Percentiles rank a stretch among this genome's conserved stretches.
Conservation (phyloP, 2,113 vertebrate species). For the Holacanthus passer region DNA sequence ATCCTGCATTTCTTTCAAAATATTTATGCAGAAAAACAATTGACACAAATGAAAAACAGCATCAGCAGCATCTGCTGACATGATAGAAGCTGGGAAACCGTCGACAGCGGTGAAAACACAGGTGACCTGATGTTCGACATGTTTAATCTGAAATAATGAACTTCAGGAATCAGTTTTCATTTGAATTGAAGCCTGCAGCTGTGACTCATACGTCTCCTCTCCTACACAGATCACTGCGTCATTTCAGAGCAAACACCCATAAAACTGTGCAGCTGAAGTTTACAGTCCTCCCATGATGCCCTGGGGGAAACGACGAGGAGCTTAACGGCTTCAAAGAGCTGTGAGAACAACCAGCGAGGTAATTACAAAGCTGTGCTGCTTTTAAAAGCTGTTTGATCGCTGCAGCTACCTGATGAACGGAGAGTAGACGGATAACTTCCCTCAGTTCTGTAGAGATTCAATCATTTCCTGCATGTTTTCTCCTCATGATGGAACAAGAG, state of each 20-base stretch:
- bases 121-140: background rate
- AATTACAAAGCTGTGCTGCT: slow-evolving; percentile 38
- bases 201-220: background rate
- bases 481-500: background rate
- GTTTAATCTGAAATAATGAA: background rate
- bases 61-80: no score
- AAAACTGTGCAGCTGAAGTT: slow-evolving; percentile 27
- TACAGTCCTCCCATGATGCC: slow-evolving; percentile 27
- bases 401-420: slow-evolving; percentile 7
- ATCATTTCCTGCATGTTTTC: background rate
- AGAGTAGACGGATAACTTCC: background rate
- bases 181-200: background rate
- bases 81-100: no score
- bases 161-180: background rate
- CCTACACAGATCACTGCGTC: background rate
- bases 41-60: no score
- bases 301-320: slow-evolving; percentile 9
- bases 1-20: no score
- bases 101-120: no score
- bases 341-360: slow-evolving; percentile 7
- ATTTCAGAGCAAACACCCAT: slow-evolving; percentile 24
- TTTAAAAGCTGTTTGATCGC: slow-evolving; percentile 33
- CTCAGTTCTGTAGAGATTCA: background rate
- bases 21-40: no score
- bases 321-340: slow-evolving; percentile 38